A percentile compares a stretch with the other conserved stretches of the same genome.
Conservation (phyloP, 2,888 invertebrate species). For the Oxystoma pomonae region DNA sequence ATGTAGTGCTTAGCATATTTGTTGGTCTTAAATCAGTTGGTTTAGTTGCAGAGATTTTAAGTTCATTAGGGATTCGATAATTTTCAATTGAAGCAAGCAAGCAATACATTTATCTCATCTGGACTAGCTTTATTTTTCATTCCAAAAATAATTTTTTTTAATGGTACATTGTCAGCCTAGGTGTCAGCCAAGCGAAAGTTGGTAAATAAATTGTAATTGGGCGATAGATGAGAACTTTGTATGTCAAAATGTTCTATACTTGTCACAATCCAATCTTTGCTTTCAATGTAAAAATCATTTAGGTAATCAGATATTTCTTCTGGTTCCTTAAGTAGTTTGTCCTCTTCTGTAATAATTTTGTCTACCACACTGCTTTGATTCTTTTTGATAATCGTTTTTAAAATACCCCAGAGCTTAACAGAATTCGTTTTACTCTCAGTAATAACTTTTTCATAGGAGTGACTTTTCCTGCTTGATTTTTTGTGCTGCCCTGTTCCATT, state of each 20-base stretch:
- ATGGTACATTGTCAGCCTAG: too few species aligned
- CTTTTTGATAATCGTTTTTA: not conserved
- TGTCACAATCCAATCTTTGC: not conserved
- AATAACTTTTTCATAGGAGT: too few species aligned
- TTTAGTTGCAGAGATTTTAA: not conserved
- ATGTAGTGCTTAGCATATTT: not conserved
- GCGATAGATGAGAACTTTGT: not conserved
- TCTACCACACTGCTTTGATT: not conserved
- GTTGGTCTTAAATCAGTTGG: not conserved
- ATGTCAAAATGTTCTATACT: not conserved
- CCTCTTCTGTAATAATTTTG: not conserved
- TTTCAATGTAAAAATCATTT: not conserved
- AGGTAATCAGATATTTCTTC: not conserved
- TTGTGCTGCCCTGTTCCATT: too few species aligned
- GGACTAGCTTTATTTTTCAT: not conserved
- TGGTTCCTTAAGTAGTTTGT: not conserved
- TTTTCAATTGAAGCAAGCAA: too few species aligned
- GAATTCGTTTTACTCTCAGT: too few species aligned
- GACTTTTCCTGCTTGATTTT: too few species aligned
- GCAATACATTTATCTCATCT: not conserved
- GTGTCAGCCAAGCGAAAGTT: too few species aligned
- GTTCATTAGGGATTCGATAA: too few species aligned
- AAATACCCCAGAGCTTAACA: not conserved
- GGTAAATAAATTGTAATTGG: too few species aligned
- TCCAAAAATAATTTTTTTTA: not conserved